A percentile compares a stretch with the other conserved stretches of the same genome.
Conservation (phyloP, 35 echinoderm and acorn worm genomes). For the Lytechinus pictus region DNA sequence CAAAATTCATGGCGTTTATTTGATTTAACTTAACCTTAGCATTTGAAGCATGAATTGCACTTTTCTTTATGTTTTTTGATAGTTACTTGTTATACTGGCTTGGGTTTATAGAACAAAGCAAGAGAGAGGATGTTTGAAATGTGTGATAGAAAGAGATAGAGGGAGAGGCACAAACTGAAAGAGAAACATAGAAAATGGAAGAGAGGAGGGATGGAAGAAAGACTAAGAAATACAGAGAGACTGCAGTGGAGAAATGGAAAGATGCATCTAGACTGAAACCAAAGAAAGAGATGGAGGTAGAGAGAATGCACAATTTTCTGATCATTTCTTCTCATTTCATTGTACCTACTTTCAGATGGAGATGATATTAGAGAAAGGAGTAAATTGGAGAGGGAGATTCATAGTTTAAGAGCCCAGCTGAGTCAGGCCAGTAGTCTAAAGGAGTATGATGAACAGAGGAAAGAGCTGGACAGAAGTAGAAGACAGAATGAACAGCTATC, state of each 20-base stretch:
- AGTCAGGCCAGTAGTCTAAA: constrained; percentile 59
- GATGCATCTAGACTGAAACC: no score
- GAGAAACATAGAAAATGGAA: background rate
- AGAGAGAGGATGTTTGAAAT: no score
- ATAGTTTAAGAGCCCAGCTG: constrained; percentile 74
- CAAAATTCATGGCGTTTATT: no score
- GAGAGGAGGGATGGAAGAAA: background rate
- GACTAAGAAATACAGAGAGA: no score
- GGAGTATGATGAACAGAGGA: constrained; percentile 67
- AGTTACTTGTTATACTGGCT: no score
- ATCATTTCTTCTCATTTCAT: background rate
- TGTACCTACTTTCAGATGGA: background rate
- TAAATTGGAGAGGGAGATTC: constrained; percentile 83
- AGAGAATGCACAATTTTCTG: background rate
- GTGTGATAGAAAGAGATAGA: background rate
- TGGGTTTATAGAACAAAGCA: no score
- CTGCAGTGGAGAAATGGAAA: no score
- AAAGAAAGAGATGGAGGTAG: background rate
- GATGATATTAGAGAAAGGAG: constrained; percentile 66
- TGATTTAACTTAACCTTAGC: no score
- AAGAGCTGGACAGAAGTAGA: constrained; percentile 73
- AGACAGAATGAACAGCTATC: constrained; percentile 78
- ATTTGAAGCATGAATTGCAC: no score
- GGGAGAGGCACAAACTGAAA: background rate
- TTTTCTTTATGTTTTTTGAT: no score